Evolutionary conservation across 1,140 invertebrate genomes (phyloP).

Genomic region (Drosophila elegans): DNA sequence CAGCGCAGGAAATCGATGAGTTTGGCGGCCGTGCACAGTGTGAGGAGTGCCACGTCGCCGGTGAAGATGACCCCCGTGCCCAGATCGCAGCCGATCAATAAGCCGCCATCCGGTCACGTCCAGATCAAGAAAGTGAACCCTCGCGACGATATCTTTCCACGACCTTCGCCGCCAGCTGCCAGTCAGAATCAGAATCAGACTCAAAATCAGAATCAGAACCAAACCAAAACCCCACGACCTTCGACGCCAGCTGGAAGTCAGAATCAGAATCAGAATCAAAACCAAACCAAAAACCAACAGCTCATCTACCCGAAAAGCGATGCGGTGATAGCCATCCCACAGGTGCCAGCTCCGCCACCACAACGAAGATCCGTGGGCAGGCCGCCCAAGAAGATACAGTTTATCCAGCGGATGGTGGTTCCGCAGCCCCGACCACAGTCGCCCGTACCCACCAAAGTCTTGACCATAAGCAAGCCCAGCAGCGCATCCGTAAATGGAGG

Average conservation of each 20-base stretch:
- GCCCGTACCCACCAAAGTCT: background rate
- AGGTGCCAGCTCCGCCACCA: background rate
- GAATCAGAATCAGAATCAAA: background rate
- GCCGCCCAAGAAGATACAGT: background rate
- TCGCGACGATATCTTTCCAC: constrained; percentile 52
- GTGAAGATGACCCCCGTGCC: constrained; percentile 64
- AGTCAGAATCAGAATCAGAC: background rate
- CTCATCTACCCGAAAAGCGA: background rate
- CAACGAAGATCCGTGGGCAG: constrained; percentile 1
- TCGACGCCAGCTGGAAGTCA: background rate
- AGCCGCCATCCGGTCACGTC: background rate
- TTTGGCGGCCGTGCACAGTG: constrained; percentile 24
- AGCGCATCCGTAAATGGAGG: background rate
- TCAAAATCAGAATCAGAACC: background rate
- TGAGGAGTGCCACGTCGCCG: constrained; percentile 53
- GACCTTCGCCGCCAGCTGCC: background rate
- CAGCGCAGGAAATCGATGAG: constrained; percentile 55
- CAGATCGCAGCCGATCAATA: background rate
- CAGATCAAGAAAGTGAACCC: background rate
- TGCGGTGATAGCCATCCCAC: too few species aligned
- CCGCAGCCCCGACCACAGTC: background rate
- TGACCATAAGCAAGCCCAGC: background rate
- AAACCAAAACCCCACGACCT: constrained; percentile 15
- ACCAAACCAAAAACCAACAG: background rate
- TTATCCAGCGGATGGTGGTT: background rate